phyloP scores from a whole-genome alignment of 2,797 vertebrate species.

The Phataginus tricuspis region DNA sequence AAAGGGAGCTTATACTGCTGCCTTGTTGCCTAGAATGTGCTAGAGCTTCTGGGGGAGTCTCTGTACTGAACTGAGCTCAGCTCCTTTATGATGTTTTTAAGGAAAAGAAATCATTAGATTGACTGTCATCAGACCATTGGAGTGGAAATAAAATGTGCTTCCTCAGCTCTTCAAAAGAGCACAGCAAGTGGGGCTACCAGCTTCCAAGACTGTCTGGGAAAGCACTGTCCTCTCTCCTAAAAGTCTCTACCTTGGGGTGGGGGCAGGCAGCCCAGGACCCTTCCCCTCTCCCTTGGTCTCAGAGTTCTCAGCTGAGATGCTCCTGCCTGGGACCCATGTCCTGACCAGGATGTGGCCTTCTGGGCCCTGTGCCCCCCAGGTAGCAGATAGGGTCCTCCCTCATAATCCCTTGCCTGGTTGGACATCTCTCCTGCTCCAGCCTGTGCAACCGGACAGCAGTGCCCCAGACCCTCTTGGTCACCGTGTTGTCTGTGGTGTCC shows the following conservation, averaged over 20 bases:
- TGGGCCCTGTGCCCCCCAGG: too few species aligned
- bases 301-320: not conserved
- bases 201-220: too few species aligned
- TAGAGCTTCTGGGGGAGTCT: not conserved
- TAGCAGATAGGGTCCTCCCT: rapidly evolving
- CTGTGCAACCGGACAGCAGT: not conserved
- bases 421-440: not conserved
- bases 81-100: not conserved
- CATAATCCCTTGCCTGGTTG: not conserved
- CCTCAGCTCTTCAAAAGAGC: not conserved
- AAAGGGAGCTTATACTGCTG: not conserved
- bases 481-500: not conserved
- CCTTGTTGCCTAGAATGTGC: not conserved
- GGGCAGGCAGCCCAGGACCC: not conserved
- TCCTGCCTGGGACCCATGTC: too few species aligned
- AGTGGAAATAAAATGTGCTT: not conserved
- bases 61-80: not conserved
- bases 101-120: not conserved
- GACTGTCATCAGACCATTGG: too few species aligned
- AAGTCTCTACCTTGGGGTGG: not conserved
- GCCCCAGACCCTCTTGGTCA: not conserved
- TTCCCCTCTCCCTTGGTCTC: too few species aligned
- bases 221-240: not conserved
- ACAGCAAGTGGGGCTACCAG: not conserved
- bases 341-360: not conserved